Base-by-base conservation (phyloP, 2,888 invertebrate species). In the Phyllotreta striolata region DNA sequence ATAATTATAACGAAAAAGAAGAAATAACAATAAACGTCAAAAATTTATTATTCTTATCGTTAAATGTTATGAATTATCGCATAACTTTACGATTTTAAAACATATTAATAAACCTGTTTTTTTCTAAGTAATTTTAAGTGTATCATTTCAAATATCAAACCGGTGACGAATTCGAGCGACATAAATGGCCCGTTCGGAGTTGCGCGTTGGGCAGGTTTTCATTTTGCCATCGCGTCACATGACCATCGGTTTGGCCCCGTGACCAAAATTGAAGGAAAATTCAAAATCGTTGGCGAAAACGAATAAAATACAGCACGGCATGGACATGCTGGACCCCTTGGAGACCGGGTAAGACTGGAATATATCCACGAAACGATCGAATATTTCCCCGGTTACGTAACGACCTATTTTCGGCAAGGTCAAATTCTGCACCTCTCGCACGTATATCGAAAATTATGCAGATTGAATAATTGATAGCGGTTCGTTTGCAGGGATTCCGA, bases 211-310 rank as follows among this genome's bases (percentile, higher is more conserved):
- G 70, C 47, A 61, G 2, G 65, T 56, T 56, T 62, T 55, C 65
- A 59, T 68, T 62, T 14, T 69, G 66, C 67, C 77, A 77, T 79
- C 79, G 79, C 81, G 81, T 89, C 88, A 89, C 88, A 88, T 89
- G 88, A 88, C 88, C 88, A 83, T 83, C 64, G 84, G 69, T 85
- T 87, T 88, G 88, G 87, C 85, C 88, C 88, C 88, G 88, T 88
- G 88, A 88, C 86, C 88, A 87, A 85, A 87, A 85, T 83, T 85
- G 84, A 83, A 84, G 82, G 86, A 86, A 86, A 86, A 86, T 85
- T 86, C 86, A 87, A 86, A 70, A 68, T 62, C 56, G 57, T 68
- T 62, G 24, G 59, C 58, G 68, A 67, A 66, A 71, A 84, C 83
- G 81, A 56, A 37, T 34, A 62, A 63, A 55, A 52, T 82, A 66